These are phyloP conservation scores for Pocillopora meandrina DNA, from an alignment of 92 coral and sea anemone species.

Conservation along the genomic window DNA sequence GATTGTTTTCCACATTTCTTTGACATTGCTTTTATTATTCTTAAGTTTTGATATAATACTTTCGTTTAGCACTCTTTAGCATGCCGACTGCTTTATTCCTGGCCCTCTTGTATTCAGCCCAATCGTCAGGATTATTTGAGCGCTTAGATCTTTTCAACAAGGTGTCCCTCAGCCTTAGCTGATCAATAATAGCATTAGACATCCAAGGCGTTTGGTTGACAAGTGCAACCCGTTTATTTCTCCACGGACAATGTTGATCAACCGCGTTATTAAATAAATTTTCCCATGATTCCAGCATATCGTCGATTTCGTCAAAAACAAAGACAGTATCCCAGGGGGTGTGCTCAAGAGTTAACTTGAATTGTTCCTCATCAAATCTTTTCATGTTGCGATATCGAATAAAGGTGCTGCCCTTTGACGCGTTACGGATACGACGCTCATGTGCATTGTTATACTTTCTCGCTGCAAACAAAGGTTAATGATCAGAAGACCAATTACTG, in stretches of 20 bases:
- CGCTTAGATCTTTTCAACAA: slow-evolving; percentile 36
- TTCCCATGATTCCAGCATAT: too few species aligned
- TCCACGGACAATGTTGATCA: neutral
- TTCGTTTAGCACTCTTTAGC: slow-evolving; percentile 14
- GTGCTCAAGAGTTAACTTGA: too few species aligned
- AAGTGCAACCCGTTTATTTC: slow-evolving; percentile 11
- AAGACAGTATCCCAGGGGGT: too few species aligned
- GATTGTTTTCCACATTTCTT: slow-evolving; percentile 41
- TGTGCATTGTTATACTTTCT: slow-evolving; percentile 26
- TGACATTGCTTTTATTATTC: slow-evolving; percentile 7
- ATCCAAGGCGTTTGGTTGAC: slow-evolving; percentile 52
- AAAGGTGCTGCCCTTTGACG: neutral
- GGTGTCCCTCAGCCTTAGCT: slow-evolving; percentile 37
- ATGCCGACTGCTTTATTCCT: slow-evolving; percentile 46
- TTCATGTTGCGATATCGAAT: slow-evolving; percentile 43
- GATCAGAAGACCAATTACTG: slow-evolving; percentile 66
- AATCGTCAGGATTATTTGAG: slow-evolving; percentile 24
- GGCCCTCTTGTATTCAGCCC: slow-evolving; percentile 30
- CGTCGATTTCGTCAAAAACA: too few species aligned
- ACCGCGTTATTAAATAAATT: too few species aligned
- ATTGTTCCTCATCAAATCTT: slow-evolving; percentile 27
- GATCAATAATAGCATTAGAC: slow-evolving; percentile 44
- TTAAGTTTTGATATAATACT: slow-evolving; percentile 10
- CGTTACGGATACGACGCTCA: slow-evolving; percentile 12
- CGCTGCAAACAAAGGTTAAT: slow-evolving; percentile 61